A percentile compares a stretch with the other conserved stretches of the same genome.
Evolutionary conservation across 2,797 vertebrate genomes (phyloP).

Genomic region (Enteromius unitaeniatus): DNA sequence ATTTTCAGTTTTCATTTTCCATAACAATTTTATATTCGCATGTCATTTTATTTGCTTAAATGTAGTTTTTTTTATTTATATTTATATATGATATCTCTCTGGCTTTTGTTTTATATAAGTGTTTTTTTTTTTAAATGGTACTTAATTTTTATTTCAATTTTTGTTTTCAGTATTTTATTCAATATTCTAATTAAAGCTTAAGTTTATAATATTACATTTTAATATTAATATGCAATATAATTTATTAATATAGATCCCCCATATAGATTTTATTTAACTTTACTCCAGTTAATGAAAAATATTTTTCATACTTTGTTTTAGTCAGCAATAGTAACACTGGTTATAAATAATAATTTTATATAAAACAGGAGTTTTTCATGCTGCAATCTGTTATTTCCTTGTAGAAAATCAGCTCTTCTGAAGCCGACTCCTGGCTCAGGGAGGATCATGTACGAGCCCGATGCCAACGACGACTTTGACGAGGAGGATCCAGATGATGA

Average conservation of each 20-base stretch:
- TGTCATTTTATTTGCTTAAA: no score
- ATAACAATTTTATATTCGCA: not conserved
- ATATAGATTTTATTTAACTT: not conserved
- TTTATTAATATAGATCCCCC: no score
- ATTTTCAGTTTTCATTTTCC: no score
- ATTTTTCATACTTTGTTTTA: not conserved
- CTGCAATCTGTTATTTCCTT: not conserved
- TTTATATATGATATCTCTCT: not conserved
- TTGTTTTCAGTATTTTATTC: not conserved
- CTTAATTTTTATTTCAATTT: not conserved
- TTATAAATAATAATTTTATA: not conserved
- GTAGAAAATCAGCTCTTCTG: constrained; percentile 81
- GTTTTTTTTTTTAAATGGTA: not conserved
- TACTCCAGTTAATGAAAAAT: no score
- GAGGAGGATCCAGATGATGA: constrained; percentile 89
- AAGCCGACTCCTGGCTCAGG: constrained; percentile 72
- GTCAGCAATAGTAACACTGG: not conserved
- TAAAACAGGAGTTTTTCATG: not conserved
- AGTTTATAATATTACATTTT: no score
- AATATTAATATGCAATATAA: no score
- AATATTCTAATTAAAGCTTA: no score
- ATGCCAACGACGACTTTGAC: constrained; percentile 82
- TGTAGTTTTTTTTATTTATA: no score
- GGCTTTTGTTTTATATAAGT: not conserved
- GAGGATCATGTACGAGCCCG: constrained; percentile 81